phyloP scores from a whole-genome alignment of 2,113 vertebrate genomes.

The Mastomys natalensis region DNA sequence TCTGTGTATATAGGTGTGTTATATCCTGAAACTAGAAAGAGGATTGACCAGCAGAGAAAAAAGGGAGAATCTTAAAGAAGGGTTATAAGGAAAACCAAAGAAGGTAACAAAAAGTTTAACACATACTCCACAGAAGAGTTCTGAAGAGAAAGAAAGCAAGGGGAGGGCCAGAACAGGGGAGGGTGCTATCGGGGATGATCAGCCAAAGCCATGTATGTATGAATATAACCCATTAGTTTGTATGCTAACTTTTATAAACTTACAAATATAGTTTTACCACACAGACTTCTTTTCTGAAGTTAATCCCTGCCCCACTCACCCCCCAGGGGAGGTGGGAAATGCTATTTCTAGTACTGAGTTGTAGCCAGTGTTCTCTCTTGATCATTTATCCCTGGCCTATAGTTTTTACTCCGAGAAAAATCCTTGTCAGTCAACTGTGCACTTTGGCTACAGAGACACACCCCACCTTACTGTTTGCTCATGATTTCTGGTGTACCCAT shows the following conservation, averaged over 20 bases:
- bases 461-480: slow-evolving; percentile 12
- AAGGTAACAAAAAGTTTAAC: not conserved
- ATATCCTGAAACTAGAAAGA: not conserved
- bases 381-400: not conserved
- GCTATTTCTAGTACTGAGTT: not conserved
- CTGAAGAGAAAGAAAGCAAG: too few relatives aligned
- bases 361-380: not conserved
- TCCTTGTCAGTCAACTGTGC: not conserved
- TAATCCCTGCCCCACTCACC: not conserved
- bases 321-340: not conserved
- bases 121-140: not conserved
- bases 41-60: too few relatives aligned
- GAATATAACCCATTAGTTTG: not conserved
- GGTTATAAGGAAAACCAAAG: not conserved
- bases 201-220: not conserved
- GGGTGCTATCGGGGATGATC: too few relatives aligned
- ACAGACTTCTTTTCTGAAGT: not conserved
- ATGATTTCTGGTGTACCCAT: slow-evolving; percentile 9
- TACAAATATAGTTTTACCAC: not conserved
- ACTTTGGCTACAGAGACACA: not conserved
- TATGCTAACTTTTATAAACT: not conserved
- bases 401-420: not conserved
- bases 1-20: not conserved
- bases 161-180: not conserved
- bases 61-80: too few relatives aligned